A percentile compares a stretch with the other conserved stretches of the same genome.
phyloP scores from a whole-genome alignment of 2,888 invertebrate species.

The Drosophila diplacantha region DNA sequence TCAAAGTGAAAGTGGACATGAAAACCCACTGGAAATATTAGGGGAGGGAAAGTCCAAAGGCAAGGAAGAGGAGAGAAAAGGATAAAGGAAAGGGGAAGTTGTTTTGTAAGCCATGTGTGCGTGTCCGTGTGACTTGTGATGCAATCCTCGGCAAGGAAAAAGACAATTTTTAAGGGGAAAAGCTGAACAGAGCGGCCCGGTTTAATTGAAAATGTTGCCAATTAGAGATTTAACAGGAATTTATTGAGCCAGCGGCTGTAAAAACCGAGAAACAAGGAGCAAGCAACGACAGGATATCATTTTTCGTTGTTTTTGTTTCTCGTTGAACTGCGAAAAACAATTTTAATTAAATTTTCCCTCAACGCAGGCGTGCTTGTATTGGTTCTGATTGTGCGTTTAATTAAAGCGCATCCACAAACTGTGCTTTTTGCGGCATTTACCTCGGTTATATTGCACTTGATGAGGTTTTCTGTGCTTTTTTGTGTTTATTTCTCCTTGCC shows the following conservation, averaged over 20 bases:
- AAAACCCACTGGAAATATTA: conserved; percentile 4
- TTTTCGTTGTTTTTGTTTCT: conserved; percentile 4
- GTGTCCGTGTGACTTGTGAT: conserved; percentile 9
- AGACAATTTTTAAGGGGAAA: background rate
- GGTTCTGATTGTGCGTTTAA: conserved; percentile 35
- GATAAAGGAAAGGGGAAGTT: conserved; percentile 4
- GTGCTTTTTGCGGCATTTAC: conserved; percentile 7
- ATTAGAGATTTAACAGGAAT: conserved; percentile 27
- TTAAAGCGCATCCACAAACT: conserved; percentile 29
- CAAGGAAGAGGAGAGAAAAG: background rate
- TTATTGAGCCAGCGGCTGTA: conserved; percentile 20
- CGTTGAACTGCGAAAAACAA: conserved; percentile 22
- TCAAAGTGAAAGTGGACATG: conserved; percentile 26
- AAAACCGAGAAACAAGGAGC: background rate
- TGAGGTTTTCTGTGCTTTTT: background rate
- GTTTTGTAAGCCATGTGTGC: background rate
- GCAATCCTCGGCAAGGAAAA: conserved; percentile 12
- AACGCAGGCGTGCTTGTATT: conserved; percentile 5
- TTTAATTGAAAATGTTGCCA: conserved; percentile 24
- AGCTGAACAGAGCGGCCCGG: background rate
- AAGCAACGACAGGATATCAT: conserved; percentile 14
- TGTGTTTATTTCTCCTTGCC: background rate
- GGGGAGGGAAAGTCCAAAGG: conserved; percentile 6
- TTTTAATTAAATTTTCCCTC: conserved; percentile 33
- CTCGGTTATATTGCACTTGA: conserved; percentile 4